phyloP scores from a whole-genome alignment of 2,797 vertebrate species.

The Lagorchestes hirsutus region DNA sequence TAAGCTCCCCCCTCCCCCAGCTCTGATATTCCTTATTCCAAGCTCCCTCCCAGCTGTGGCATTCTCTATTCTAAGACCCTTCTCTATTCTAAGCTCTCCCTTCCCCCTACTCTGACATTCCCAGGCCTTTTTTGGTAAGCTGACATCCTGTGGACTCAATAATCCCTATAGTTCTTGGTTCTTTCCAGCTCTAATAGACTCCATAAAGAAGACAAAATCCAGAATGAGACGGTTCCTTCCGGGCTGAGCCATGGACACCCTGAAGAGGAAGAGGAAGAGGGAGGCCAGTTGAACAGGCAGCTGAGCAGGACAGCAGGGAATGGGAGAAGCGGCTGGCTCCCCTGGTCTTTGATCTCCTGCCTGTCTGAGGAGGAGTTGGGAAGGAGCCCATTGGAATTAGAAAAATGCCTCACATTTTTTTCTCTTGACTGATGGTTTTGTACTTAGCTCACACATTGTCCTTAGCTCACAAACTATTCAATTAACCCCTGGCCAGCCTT shows the following conservation, averaged over 20 bases:
- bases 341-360: slow-evolving; percentile 79
- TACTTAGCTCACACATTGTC: slow-evolving; percentile 30
- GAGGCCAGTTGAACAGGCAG: background rate
- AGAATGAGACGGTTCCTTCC: background rate
- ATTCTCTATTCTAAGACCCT: background rate
- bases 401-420: slow-evolving; percentile 78
- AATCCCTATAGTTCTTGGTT: background rate
- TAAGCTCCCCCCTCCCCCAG: background rate
- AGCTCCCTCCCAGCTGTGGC: background rate
- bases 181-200: background rate
- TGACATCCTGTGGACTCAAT: background rate
- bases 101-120: background rate
- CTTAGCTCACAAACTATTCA: background rate
- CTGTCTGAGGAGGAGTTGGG: slow-evolving; percentile 64
- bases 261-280: background rate
- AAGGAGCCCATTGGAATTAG: slow-evolving; percentile 67
- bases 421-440: slow-evolving; percentile 68
- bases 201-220: background rate
- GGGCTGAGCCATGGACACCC: background rate
- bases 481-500: background rate
- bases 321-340: background rate
- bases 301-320: background rate
- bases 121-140: background rate
- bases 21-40: background rate
- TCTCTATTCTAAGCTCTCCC: background rate